Evolutionary conservation across 2,797 vertebrate genomes (phyloP), one percentile per base, ranked within the genome.

Genomic region (Notoglanidium macrostoma): DNA sequence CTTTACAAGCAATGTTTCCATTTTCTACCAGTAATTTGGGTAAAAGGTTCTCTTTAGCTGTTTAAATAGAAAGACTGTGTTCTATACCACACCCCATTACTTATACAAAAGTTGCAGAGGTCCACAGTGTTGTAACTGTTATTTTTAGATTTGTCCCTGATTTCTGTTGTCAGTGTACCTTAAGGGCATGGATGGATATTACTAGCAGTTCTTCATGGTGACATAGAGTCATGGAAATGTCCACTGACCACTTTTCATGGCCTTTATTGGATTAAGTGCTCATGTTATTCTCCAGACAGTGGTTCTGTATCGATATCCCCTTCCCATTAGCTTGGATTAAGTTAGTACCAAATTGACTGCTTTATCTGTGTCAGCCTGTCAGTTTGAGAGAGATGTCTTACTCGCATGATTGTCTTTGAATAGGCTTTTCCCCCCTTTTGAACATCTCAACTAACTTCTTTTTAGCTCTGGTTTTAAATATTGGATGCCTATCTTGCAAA

Each of bases 101-200:
- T 73, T 88, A 86, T 77, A 80, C 35, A 85, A 67, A 85, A 85
- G 84, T 87, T 89, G 85, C 77, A 87, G 79, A 90, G 90, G 86
- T 90, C 90, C 92, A 92, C 91, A 93, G 92, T 93, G 90, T 89
- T 88, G 83, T 88, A 86, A 88, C 59, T 87, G 40, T 86, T 89
- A 73, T 63, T 79, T 67, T 85, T 72, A 77, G 78, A n/a, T 86
- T 51, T 83, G 73, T 91, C 90, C 92, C 92, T 93, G 92, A 92
- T 92, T 91, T 90, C 82, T 88, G 29, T 76, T 86, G 81, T 77
- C 83, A 86, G 86, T 85, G 86, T 85, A 78, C 51, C 87, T 86
- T 84, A 78, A 85, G 88, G 87, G 83, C 86, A 77, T 84, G 65
- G 61, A 72, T 63, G 72, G 46, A 51, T 46, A 74, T 65, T 85